Conservation (phyloP, 2,113 vertebrate species). For the Mirounga angustirostris region DNA sequence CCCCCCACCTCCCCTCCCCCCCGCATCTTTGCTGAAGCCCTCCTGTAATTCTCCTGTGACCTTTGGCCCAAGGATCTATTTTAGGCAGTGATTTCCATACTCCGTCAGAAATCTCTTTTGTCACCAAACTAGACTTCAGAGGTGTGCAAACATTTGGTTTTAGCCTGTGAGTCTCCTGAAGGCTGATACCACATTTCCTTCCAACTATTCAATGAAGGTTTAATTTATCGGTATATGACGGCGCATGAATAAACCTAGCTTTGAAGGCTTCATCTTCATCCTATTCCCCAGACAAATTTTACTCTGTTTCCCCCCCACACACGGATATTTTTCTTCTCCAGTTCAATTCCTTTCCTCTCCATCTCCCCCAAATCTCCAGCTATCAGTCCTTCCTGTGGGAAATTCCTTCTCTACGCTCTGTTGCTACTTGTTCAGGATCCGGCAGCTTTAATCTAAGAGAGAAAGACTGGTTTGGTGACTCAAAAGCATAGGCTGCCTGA, state of each 20-base stretch:
- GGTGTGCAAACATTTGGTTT: conserved; percentile 1
- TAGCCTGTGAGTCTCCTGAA: background rate
- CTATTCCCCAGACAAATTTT: background rate
- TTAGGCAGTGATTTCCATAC: background rate
- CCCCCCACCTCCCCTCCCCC: too few relatives aligned
- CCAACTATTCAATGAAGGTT: conserved; percentile 23
- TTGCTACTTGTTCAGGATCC: background rate
- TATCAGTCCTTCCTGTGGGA: background rate
- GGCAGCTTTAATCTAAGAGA: background rate
- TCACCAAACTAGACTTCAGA: conserved; percentile 16
- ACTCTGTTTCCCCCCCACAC: background rate
- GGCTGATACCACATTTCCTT: conserved; percentile 34
- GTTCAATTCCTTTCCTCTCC: conserved; percentile 29
- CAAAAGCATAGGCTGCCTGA: background rate
- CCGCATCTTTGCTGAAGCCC: background rate
- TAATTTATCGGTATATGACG: conserved; percentile 3
- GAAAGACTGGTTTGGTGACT: background rate
- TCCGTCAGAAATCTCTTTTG: background rate
- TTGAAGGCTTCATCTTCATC: conserved; percentile 54
- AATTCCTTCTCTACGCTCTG: background rate
- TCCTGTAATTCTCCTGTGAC: background rate
- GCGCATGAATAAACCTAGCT: conserved; percentile 3
- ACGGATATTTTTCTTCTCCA: background rate
- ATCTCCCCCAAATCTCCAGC: background rate
- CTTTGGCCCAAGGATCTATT: background rate